Percentiles rank a stretch among this genome's conserved stretches.
Evolutionary conservation across 2,797 vertebrate species (phyloP).

Genomic region (Taeniopygia guttata): DNA sequence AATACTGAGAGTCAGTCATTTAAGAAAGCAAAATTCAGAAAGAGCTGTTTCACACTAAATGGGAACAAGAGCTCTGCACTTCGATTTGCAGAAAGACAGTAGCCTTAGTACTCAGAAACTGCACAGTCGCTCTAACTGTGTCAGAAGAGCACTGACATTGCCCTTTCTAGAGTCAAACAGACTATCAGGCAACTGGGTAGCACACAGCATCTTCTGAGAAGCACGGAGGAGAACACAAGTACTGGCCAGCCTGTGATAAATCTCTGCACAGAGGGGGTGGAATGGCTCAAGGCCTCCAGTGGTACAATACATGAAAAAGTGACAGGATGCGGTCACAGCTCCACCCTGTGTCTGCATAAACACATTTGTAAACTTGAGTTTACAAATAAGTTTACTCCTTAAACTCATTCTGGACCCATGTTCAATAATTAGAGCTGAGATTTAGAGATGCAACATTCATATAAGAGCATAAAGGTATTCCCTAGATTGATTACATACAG

Average conservation of each 20-base stretch:
- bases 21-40: slow-evolving; percentile 12
- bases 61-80: not conserved
- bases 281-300: slow-evolving; percentile 40
- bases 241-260: not conserved
- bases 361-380: slow-evolving; percentile 19
- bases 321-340: slow-evolving; percentile 63
- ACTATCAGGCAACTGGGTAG: not conserved
- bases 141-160: not conserved
- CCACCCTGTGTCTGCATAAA: slow-evolving; percentile 66
- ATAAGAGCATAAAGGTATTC: not conserved
- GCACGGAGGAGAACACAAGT: not conserved
- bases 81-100: not conserved
- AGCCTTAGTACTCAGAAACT: not conserved
- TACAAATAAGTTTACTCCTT: not conserved
- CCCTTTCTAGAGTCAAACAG: not conserved
- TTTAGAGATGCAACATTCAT: not conserved
- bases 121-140: not conserved
- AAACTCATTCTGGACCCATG: not conserved
- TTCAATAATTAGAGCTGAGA: not conserved
- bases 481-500: not conserved
- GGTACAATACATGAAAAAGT: not conserved
- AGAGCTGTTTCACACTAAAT: not conserved
- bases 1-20: not conserved
- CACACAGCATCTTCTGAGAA: not conserved
- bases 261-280: not conserved